Evolutionary conservation across 2,888 invertebrate genomes (phyloP).

Genomic region (Cosmopolites sordidus): DNA sequence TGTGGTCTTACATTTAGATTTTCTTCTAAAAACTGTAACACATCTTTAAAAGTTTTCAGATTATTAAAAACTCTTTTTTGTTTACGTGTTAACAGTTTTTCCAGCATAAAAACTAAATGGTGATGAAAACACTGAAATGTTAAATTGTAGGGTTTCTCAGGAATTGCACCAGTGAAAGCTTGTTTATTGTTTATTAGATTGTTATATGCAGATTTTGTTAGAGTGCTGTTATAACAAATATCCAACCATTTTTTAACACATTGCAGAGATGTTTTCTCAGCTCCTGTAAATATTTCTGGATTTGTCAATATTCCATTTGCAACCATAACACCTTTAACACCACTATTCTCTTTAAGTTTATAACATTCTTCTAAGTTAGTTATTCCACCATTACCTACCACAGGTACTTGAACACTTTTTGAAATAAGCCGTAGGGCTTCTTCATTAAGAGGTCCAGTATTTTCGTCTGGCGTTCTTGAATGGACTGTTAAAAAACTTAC

Average conservation of each 20-base stretch:
- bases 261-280: constrained; percentile 61
- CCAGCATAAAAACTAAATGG: constrained; percentile 94
- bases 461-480: constrained; percentile 81
- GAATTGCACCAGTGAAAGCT: constrained; percentile 28
- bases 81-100: constrained; percentile 68
- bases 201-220: constrained; percentile 35
- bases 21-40: constrained; percentile 65
- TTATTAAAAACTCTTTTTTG: constrained; percentile 76
- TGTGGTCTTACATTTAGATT: constrained; percentile 53
- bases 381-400: constrained; percentile 91
- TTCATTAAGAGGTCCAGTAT: constrained; percentile 67
- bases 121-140: constrained; percentile 89
- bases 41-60: constrained; percentile 62
- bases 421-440: constrained; percentile 68
- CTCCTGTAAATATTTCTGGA: constrained; percentile 82
- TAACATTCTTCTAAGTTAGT: constrained; percentile 69
- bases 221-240: constrained; percentile 56
- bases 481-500: constrained; percentile 86
- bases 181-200: no score
- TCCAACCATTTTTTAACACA: constrained; percentile 82
- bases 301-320: constrained; percentile 88
- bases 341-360: constrained; percentile 60
- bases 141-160: constrained; percentile 56
- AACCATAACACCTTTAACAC: constrained; percentile 85
- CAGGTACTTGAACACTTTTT: constrained; percentile 69